phyloP scores from a whole-genome alignment of 1,140 invertebrate species.

The Ladona fulva region DNA sequence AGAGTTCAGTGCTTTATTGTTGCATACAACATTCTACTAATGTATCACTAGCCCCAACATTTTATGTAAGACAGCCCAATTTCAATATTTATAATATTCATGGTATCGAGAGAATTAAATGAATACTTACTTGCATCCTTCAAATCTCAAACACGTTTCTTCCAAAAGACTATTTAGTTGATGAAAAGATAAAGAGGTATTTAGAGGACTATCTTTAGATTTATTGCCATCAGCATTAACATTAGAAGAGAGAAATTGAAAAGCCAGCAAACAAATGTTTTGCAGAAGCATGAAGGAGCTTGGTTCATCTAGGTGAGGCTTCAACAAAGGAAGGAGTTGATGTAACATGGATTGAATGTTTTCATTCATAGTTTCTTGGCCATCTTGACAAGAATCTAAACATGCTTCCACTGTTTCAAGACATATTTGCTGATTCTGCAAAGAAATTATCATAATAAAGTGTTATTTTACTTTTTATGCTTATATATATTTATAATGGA shows the following conservation, averaged over 20 bases:
- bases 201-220: not conserved
- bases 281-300: conserved; percentile 17
- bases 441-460: not conserved
- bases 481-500: no score
- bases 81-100: no score
- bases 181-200: not conserved
- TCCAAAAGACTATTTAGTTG: conserved; percentile 20
- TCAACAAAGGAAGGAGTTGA: conserved; percentile 19
- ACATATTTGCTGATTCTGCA: not conserved
- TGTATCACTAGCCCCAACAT: no score
- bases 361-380: not conserved
- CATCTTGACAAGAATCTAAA: not conserved
- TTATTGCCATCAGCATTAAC: not conserved
- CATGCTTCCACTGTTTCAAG: not conserved
- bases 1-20: no score
- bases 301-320: conserved; percentile 18
- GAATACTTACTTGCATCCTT: conserved; percentile 20
- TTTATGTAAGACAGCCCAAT: no score
- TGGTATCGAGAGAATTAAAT: no score
- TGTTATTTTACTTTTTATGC: no score
- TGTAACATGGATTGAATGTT: conserved; percentile 16
- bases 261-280: conserved; percentile 12
- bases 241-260: conserved; percentile 15
- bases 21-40: no score
- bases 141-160: conserved; percentile 19